Base-by-base conservation (phyloP, 2,888 invertebrate species). In the Acleris holmiana region DNA sequence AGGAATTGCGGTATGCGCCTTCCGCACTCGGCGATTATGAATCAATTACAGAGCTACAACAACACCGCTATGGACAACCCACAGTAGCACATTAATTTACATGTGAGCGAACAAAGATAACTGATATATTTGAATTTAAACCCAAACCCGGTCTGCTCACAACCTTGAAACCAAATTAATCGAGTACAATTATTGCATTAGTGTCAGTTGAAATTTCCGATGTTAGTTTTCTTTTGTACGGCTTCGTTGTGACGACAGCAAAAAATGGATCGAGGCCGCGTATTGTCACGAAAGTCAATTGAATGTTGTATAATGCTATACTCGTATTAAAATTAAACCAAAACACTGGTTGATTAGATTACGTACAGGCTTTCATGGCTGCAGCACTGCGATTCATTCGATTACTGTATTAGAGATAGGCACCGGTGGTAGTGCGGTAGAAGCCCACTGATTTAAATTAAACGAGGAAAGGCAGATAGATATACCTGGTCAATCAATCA, bases 1-100 rank as follows among this genome's bases (percentile, higher is more conserved):
- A 85, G 86, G 88, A 86, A 84, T 83, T 74, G 83, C 82, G 80
- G 78, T 82, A 68, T 68, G 74, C 75, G 78, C 80, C 78, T 81
- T 80, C 82, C 82, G 80, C 77, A 76, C 79, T 73, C 69, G 67
- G 75, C 76, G 70, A 80, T 80, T 80, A 82, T 79, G 73, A 81
- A 79, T 78, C 76, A 79, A 84, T 80, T 79, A 79, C 66, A 72
- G 71, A 70, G 69, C 76, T 69, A 62, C 50, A 55, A 67, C 62
- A 58, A 65, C 64, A 41, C 44, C 17, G 44, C 61, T 69, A 51
- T 61, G 67, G n/a, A 29, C 17, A 35, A 25, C 8, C 29, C 57
- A 58, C 57, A 46, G 55, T 35, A 15, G 44, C 23, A 44, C 23
- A 23, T 40, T 55, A 8, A 44, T 55, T 44, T 44, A 23, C 55